Evolutionary conservation across 1,140 invertebrate genomes (phyloP).

Genomic region (Teleogryllus occipitalis): DNA sequence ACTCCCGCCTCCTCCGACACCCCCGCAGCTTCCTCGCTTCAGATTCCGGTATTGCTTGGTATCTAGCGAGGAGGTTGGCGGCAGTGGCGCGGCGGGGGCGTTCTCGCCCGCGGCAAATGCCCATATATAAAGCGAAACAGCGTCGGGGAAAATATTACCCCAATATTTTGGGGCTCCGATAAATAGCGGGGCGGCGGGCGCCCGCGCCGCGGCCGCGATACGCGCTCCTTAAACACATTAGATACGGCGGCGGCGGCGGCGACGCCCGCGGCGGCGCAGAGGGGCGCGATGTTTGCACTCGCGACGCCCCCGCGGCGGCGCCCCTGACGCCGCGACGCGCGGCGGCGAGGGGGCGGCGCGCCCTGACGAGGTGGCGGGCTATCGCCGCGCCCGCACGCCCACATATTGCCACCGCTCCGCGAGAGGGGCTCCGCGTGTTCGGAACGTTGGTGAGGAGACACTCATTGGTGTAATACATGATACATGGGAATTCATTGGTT

Average conservation of each 20-base stretch:
- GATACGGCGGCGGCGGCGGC: not conserved
- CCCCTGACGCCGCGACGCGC: not conserved
- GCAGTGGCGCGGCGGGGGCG: not conserved
- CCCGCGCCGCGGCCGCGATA: not conserved
- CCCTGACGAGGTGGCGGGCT: not conserved
- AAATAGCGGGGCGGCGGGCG: not conserved
- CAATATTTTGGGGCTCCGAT: conserved; percentile 1
- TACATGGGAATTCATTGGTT: too few relatives aligned
- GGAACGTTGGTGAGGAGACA: too few relatives aligned
- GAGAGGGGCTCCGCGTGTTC: too few relatives aligned
- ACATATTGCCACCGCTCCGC: too few relatives aligned
- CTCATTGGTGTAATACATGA: too few relatives aligned
- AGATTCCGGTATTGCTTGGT: too few relatives aligned
- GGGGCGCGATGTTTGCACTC: not conserved
- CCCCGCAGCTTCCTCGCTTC: too few relatives aligned
- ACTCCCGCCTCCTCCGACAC: too few relatives aligned
- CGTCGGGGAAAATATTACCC: not conserved
- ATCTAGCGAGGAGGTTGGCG: not conserved
- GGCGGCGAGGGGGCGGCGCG: too few relatives aligned
- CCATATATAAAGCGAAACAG: conserved; percentile 1
- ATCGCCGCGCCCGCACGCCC: too few relatives aligned
- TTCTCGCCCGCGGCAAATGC: not conserved
- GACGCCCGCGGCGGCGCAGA: too few relatives aligned
- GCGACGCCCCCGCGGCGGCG: not conserved
- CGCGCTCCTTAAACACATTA: not conserved